Evolutionary conservation across 2,113 vertebrate species (phyloP).

Genomic region (Trichomycterus rosablanca): DNA sequence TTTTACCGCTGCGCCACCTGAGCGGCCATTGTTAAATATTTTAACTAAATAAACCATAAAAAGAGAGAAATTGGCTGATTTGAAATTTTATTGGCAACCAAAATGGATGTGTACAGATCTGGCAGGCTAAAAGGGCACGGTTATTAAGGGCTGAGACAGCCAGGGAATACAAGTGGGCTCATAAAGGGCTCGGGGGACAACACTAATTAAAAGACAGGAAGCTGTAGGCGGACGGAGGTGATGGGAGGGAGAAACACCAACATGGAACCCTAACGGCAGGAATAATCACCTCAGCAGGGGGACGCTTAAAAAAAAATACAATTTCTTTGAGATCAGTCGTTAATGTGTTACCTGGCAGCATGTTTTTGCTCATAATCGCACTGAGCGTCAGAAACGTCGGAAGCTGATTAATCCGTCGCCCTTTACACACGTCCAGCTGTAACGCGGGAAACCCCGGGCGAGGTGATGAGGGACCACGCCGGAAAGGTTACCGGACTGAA

Average conservation of each 20-base stretch:
- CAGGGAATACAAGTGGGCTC: background rate
- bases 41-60: background rate
- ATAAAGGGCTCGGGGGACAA: background rate
- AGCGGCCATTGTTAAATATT: too few relatives aligned
- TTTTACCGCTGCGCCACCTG: too few relatives aligned
- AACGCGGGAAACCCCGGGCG: constrained; percentile 6
- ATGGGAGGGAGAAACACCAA: constrained; percentile 17
- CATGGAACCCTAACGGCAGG: background rate
- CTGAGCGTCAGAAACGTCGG: background rate
- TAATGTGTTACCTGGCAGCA: constrained; percentile 15
- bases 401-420: constrained; percentile 24
- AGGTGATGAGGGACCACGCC: constrained; percentile 11
- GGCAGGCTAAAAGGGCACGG: background rate
- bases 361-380: constrained; percentile 16
- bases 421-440: constrained; percentile 21
- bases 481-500: constrained; percentile 11
- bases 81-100: constrained; percentile 1
- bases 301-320: constrained; percentile 4
- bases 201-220: constrained; percentile 30
- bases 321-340: constrained; percentile 17
- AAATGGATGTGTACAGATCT: constrained; percentile 8
- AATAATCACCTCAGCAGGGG: constrained; percentile 9
- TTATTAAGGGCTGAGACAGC: constrained; percentile 17
- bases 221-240: constrained; percentile 15
- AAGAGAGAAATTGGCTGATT: constrained; percentile 9